Percentiles rank a stretch among this genome's conserved stretches.
These are phyloP conservation scores for Carassius gibelio DNA, from an alignment of 2,113 vertebrate genomes.

Conservation along the genomic window DNA sequence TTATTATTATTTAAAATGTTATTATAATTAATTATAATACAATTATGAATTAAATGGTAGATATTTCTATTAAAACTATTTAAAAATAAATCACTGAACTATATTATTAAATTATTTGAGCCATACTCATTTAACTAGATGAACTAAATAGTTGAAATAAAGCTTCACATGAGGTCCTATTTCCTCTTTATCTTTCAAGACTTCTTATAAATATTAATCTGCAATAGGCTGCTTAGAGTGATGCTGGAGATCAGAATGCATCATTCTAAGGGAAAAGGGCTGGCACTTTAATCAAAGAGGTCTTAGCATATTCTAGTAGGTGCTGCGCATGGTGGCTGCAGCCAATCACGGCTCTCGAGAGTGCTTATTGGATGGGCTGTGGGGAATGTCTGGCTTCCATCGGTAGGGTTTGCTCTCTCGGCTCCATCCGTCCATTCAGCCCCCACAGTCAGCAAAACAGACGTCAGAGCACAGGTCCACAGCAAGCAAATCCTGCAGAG, in stretches of 20 bases:
- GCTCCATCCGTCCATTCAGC: conserved; percentile 80
- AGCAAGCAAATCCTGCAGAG: conserved; percentile 69
- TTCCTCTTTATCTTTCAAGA: not conserved
- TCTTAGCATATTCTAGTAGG: conserved; percentile 80
- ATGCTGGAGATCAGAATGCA: conserved; percentile 55
- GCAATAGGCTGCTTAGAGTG: conserved; percentile 1
- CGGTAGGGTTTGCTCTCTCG: conserved; percentile 76
- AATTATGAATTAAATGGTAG: not conserved
- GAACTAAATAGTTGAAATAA: not conserved
- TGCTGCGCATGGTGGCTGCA: conserved; percentile 77
- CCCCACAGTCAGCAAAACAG: conserved; percentile 81
- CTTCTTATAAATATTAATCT: conserved; percentile 16
- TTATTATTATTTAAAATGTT: no score
- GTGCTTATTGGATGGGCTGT: conserved; percentile 83
- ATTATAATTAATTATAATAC: no score
- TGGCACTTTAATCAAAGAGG: conserved; percentile 82
- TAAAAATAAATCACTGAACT: no score
- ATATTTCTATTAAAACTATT: no score
- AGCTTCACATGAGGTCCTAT: not conserved
- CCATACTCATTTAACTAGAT: not conserved
- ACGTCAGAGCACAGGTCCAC: conserved; percentile 65
- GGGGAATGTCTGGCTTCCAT: conserved; percentile 81
- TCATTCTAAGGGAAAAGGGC: conserved; percentile 58
- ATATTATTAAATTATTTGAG: no score
- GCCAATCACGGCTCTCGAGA: conserved; percentile 79